Evolutionary conservation across 1,140 invertebrate genomes (phyloP), one percentile per base, ranked within the genome.

Genomic region (Lepidurus couesii): DNA sequence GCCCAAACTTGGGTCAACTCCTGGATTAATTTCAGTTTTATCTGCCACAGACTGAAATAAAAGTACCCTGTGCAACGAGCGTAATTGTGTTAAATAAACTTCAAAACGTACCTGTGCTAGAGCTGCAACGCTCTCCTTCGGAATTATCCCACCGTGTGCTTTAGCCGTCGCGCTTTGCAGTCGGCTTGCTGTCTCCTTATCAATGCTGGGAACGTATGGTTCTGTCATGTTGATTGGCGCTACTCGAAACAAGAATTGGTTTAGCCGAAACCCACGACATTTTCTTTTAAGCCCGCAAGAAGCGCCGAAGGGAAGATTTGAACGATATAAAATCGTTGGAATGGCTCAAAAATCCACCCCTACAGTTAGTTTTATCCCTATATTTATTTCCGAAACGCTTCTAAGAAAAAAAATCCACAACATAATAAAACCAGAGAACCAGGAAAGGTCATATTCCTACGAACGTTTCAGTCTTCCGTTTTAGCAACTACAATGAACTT

Each of bases 181-280:
- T 7, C 53, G 53, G 13, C 53, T 65, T 13, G 53, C 53, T 16
- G 53, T 65, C 13, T 21, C 53, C n/a, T 65, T 65, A 21, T 65
- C 53, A 65, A 65, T 65, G 53, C 21, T 65, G 53, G 53, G 7
- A 65, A 65, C 53, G 53, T 65, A 21, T 21, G 53, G 53, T 65
- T 65, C 53, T 13, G 8, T 65, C 53, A 65, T 65, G 53, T 65
- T 16, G n/a, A 21, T 13, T 65, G 16, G 53, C 3, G 21, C 53
- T 7, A 47, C 4, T 47, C 7, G 53, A 16, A 65, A 65, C 16
- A n/a, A 21, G 16, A 65, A 65, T 65, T 65, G n/a, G 16, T 21
- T 7, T 65, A 65, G 3, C 45, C 16, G 10, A 10, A 0, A 47
- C 16, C 10, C 2, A 47, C 45, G 45, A 47, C 45, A 47, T 16